A percentile compares a stretch with the other conserved stretches of the same genome.
Conservation (phyloP, 2,888 invertebrate genomes). For the Drosophila meridiana region DNA sequence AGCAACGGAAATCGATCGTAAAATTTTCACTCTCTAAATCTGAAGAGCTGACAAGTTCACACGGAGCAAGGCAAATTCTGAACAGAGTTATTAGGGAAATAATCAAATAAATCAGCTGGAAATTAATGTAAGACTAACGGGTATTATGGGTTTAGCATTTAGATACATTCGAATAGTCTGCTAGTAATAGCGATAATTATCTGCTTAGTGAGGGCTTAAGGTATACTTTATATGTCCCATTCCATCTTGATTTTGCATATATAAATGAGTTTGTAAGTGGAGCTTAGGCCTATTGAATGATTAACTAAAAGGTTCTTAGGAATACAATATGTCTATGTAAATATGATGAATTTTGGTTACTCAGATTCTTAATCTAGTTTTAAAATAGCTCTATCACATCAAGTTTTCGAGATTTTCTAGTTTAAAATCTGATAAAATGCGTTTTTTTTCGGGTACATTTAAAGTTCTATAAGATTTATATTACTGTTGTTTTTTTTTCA, state of each 20-base stretch:
- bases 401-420: background rate
- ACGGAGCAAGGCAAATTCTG: conserved; percentile 27
- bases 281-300: background rate
- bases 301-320: background rate
- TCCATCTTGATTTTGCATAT: background rate
- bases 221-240: background rate
- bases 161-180: background rate
- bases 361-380: background rate
- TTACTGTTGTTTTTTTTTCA: no score
- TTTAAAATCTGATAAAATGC: background rate
- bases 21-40: conserved; percentile 50
- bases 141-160: background rate
- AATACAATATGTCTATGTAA: background rate
- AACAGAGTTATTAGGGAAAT: conserved; percentile 11
- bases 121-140: background rate
- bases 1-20: conserved; percentile 68
- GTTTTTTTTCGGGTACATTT: no score
- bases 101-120: background rate
- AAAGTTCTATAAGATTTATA: no score
- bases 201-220: background rate
- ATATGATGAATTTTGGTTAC: background rate
- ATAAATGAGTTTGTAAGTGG: background rate
- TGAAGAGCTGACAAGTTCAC: conserved; percentile 57
- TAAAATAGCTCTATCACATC: background rate
- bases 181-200: background rate